Percentiles rank a stretch among this genome's conserved stretches.
Conservation (phyloP, 2,797 vertebrate species). For the Gambelia wislizenii region DNA sequence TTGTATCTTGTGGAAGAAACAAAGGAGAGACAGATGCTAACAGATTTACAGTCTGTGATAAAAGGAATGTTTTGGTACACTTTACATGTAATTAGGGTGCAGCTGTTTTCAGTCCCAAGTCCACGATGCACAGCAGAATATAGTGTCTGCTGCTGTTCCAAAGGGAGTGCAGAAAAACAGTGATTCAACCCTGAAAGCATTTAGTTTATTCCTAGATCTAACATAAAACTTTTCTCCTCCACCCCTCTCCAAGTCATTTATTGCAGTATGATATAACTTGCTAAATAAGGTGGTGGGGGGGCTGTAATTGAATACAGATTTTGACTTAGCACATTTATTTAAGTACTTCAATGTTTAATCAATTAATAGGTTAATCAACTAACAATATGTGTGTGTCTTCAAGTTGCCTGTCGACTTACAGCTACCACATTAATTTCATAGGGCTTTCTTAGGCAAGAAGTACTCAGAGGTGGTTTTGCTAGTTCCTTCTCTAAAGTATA, state of each 20-base stretch:
- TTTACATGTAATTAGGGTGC: conserved; percentile 91
- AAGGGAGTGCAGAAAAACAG: conserved; percentile 85
- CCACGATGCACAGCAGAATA: conserved; percentile 80
- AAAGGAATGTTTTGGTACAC: conserved; percentile 91
- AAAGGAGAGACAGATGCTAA: conserved; percentile 90
- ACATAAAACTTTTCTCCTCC: conserved; percentile 73
- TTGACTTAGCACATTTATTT: conserved; percentile 37
- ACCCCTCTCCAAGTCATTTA: conserved; percentile 59
- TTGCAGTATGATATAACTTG: conserved; percentile 46
- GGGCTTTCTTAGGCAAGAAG: too few relatives aligned
- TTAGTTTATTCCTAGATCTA: conserved; percentile 74
- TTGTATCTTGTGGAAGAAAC: conserved; percentile 89
- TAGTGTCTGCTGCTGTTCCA: conserved; percentile 80
- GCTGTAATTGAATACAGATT: conserved; percentile 14
- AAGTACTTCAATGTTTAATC: background rate
- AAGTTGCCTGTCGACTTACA: too few relatives aligned
- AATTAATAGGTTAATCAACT: background rate
- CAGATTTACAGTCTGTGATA: conserved; percentile 89
- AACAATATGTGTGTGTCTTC: too few relatives aligned
- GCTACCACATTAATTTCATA: too few relatives aligned
- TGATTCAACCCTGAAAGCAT: conserved; percentile 83
- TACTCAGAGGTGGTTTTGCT: too few relatives aligned
- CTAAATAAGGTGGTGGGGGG: conserved; percentile 44
- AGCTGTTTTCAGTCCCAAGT: conserved; percentile 88
- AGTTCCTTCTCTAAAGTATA: too few relatives aligned